Percentiles rank a stretch among this genome's conserved stretches.
phyloP scores from a whole-genome alignment of 2,797 vertebrate species.

The Pseudopleuronectes americanus region DNA sequence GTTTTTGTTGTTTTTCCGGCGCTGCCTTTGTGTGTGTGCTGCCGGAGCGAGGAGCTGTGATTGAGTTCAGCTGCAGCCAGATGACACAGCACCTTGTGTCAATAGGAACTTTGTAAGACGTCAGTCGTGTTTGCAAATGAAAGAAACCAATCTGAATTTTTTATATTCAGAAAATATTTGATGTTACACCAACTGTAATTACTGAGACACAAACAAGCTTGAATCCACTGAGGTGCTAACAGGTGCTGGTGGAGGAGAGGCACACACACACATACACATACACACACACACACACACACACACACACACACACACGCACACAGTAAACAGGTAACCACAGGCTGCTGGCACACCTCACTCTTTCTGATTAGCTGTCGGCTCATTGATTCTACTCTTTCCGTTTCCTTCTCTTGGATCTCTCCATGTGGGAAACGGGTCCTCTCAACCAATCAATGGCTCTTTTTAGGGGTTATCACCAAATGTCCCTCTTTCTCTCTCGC shows the following conservation, averaged over 20 bases:
- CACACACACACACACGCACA: not conserved
- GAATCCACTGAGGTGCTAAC: conserved; percentile 9
- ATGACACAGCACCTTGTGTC: conserved; percentile 55
- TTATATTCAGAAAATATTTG: conserved; percentile 31
- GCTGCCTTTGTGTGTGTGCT: conserved; percentile 29
- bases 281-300: conserved; percentile 10
- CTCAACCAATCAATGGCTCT: conserved; percentile 59
- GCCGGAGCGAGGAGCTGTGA: conserved; percentile 43
- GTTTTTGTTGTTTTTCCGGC: conserved; percentile 23
- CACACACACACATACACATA: no score
- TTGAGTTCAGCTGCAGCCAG: conserved; percentile 61
- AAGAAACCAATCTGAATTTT: conserved; percentile 42
- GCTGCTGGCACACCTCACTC: conserved; percentile 28
- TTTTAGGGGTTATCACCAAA: conserved; percentile 56
- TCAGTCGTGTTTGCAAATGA: conserved; percentile 56
- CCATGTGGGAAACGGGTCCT: conserved; percentile 56
- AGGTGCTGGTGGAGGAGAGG: conserved; percentile 9
- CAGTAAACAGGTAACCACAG: conserved; percentile 11
- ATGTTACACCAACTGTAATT: conserved; percentile 40
- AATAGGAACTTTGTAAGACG: conserved; percentile 53
- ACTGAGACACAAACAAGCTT: conserved; percentile 36
- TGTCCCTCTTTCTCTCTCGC: conserved; percentile 16
- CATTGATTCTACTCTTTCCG: conserved; percentile 53
- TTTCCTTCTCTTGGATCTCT: conserved; percentile 32
- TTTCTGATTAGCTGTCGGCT: conserved; percentile 47